Conservation (phyloP, 2,888 invertebrate species). For the Ormyrus thymus region DNA sequence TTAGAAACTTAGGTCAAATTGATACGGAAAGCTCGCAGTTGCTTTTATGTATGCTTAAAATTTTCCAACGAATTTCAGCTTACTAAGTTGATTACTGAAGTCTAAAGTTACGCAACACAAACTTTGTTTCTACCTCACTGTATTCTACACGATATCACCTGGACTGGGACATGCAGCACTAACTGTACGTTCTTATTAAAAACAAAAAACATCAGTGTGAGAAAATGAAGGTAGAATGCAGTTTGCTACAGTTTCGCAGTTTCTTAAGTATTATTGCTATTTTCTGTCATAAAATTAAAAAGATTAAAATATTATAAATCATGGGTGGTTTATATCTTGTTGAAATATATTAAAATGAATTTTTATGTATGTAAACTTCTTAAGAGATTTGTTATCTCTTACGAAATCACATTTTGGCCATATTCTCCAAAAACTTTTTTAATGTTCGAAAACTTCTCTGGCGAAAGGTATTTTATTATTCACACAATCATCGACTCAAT, state of each 20-base stretch:
- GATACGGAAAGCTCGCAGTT: constrained; percentile 1
- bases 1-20: constrained; percentile 15
- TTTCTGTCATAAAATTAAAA: no score
- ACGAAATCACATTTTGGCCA: no score
- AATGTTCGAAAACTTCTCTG: no score
- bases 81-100: constrained; percentile 45
- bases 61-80: constrained; percentile 41
- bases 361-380: no score
- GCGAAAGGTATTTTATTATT: no score
- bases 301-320: no score
- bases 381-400: no score
- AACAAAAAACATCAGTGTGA: not conserved
- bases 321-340: no score
- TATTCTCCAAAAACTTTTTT: no score
- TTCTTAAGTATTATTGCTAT: no score
- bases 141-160: constrained; percentile 27
- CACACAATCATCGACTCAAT: no score
- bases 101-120: constrained; percentile 25
- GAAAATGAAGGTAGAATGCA: not conserved
- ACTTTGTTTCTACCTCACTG: constrained; percentile 28
- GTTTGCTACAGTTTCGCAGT: not conserved
- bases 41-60: constrained; percentile 44
- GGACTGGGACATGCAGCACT: not conserved
- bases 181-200: constrained; percentile 10
- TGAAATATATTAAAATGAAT: no score